Percentiles rank a stretch among this genome's conserved stretches.
Evolutionary conservation across 37 sponge, comb jelly and placozoan species (phyloP).

Genomic region (Halisarca cf. caerulea): DNA sequence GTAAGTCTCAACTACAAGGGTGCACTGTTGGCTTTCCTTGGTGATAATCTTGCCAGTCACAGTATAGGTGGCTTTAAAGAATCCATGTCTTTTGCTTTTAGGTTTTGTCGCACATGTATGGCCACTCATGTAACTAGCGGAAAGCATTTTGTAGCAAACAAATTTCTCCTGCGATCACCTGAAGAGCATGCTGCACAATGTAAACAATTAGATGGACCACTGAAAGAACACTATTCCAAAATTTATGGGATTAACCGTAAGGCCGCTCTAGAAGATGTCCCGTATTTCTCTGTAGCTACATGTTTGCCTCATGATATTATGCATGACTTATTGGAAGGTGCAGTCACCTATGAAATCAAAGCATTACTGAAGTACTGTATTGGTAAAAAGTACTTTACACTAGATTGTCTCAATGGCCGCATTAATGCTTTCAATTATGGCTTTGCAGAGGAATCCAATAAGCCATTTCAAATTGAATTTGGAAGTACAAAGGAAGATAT

Average conservation of each 20-base stretch:
- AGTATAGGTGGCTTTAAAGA: constrained; percentile 22
- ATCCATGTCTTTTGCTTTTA: neutral
- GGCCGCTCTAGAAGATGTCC: neutral
- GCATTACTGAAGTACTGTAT: constrained; percentile 1
- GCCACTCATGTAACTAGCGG: neutral
- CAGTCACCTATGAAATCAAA: neutral
- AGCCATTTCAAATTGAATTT: constrained; percentile 6
- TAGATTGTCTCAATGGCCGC: neutral
- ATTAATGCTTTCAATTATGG: neutral
- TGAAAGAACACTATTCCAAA: neutral
- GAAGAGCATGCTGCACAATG: neutral
- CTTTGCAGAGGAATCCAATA: neutral
- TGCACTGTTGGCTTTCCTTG: constrained; percentile 19
- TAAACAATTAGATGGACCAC: neutral
- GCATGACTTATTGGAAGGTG: constrained; percentile 19
- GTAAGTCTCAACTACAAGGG: neutral
- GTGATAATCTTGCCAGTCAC: constrained; percentile 31
- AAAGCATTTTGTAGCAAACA: neutral
- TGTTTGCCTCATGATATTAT: constrained; percentile 31
- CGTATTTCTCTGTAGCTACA: neutral
- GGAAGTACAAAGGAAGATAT: neutral
- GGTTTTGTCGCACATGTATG: constrained; percentile 20
- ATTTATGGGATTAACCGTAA: constrained; percentile 15
- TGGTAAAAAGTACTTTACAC: neutral
- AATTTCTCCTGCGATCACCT: neutral